These are phyloP conservation scores for Pelusios castaneus DNA, from an alignment of 2,113 vertebrate species.

Conservation along the genomic window DNA sequence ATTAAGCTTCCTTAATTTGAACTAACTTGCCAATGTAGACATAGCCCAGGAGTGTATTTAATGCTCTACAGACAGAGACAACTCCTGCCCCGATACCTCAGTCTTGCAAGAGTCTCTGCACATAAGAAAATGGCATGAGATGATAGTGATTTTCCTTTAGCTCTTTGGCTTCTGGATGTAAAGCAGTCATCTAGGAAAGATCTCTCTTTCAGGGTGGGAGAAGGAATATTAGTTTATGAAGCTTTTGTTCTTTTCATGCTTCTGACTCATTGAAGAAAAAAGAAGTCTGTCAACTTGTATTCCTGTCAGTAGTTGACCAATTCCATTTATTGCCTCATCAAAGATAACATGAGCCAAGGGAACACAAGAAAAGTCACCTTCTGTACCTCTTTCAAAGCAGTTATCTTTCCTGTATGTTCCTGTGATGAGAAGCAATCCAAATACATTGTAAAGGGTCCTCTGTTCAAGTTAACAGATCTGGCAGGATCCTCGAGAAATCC, in stretches of 20 bases:
- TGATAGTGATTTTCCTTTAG: neutral
- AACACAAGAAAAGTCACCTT: neutral
- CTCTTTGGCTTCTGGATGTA: neutral
- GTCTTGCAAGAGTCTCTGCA: neutral
- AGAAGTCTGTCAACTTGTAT: neutral
- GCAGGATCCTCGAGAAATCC: neutral
- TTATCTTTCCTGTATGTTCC: neutral
- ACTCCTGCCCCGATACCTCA: neutral
- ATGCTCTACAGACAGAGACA: neutral
- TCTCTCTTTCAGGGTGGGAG: neutral
- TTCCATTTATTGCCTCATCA: neutral
- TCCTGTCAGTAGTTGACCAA: neutral
- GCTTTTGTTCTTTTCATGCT: neutral
- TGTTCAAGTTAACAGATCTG: neutral
- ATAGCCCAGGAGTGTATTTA: neutral
- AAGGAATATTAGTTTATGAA: neutral
- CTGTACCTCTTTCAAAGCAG: neutral
- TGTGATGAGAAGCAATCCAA: neutral
- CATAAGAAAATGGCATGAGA: neutral
- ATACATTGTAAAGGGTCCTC: neutral
- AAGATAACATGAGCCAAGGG: neutral
- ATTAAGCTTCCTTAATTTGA: too few species aligned
- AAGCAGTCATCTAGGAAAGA: neutral
- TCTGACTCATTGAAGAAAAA: neutral
- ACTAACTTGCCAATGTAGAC: too few species aligned